phyloP scores from a whole-genome alignment of 2,113 vertebrate genomes.

The Cheilinus undulatus region DNA sequence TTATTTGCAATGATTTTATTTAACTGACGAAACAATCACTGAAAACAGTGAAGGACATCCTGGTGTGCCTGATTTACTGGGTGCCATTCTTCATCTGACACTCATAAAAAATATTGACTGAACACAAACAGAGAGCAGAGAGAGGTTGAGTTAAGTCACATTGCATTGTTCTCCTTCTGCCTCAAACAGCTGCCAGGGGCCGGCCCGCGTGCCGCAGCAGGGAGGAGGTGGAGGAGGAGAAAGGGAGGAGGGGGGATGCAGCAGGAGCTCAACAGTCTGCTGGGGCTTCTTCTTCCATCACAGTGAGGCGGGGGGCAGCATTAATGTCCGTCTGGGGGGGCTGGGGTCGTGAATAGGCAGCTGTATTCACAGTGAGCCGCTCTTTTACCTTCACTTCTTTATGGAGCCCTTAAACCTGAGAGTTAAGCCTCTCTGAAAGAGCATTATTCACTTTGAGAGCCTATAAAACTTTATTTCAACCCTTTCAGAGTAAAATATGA shows the following conservation, averaged over 20 bases:
- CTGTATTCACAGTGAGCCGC: constrained; percentile 71
- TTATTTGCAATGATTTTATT: no score
- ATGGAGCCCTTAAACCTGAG: constrained; percentile 57
- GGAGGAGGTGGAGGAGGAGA: background rate
- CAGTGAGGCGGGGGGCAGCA: constrained; percentile 65
- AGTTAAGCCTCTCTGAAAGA: constrained; percentile 58
- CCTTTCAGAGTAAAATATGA: constrained; percentile 7
- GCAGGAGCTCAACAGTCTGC: constrained; percentile 64
- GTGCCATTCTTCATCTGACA: constrained; percentile 8
- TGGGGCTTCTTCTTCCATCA: constrained; percentile 54
- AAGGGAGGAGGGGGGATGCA: constrained; percentile 24
- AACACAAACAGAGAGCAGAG: background rate
- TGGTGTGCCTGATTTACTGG: background rate
- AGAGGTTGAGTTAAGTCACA: constrained; percentile 48
- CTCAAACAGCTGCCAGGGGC: constrained; percentile 76
- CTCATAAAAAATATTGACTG: background rate
- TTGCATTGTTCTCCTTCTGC: constrained; percentile 65
- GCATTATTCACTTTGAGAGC: constrained; percentile 55
- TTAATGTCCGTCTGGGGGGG: constrained; percentile 45
- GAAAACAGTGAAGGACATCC: background rate
- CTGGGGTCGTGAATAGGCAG: constrained; percentile 69
- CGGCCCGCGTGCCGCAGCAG: constrained; percentile 49
- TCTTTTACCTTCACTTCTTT: constrained; percentile 63
- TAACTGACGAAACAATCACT: no score
- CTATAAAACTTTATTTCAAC: constrained; percentile 57